Conservation (phyloP, 2,113 vertebrate genomes). For the Ardeotis arabs region DNA sequence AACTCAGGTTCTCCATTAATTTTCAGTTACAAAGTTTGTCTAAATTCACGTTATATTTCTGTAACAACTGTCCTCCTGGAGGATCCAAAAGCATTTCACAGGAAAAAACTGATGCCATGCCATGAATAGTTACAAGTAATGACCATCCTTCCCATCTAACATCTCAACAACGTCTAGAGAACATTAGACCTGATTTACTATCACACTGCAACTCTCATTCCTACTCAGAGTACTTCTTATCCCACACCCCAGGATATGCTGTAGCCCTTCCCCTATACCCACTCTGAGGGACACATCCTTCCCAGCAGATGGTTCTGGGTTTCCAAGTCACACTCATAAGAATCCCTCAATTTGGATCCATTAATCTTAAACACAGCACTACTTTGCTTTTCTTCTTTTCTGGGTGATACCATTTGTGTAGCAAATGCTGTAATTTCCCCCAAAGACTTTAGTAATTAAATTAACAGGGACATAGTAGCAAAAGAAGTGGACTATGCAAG, state of each 20-base stretch:
- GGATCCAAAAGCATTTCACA: background rate
- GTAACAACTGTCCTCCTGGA: background rate
- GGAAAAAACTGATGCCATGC: background rate
- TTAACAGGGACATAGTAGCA: background rate
- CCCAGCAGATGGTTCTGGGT: background rate
- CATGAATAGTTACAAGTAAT: background rate
- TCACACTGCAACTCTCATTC: background rate
- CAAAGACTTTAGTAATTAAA: background rate
- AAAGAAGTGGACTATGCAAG: background rate
- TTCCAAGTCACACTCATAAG: background rate
- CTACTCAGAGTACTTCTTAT: background rate
- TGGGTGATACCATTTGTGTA: background rate
- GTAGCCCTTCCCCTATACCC: background rate
- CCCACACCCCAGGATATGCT: background rate
- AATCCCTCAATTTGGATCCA: background rate
- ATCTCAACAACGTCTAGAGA: background rate
- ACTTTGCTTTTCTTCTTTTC: background rate
- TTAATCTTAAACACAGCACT: background rate
- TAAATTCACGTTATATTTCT: background rate
- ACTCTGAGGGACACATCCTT: background rate
- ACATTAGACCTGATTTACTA: background rate
- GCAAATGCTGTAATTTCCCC: background rate
- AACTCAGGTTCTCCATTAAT: background rate
- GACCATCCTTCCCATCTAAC: background rate
- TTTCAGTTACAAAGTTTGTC: background rate